A percentile compares a stretch with the other conserved stretches of the same genome.
phyloP scores from a whole-genome alignment of 2,797 vertebrate species.

The Megaceryle alcyon region DNA sequence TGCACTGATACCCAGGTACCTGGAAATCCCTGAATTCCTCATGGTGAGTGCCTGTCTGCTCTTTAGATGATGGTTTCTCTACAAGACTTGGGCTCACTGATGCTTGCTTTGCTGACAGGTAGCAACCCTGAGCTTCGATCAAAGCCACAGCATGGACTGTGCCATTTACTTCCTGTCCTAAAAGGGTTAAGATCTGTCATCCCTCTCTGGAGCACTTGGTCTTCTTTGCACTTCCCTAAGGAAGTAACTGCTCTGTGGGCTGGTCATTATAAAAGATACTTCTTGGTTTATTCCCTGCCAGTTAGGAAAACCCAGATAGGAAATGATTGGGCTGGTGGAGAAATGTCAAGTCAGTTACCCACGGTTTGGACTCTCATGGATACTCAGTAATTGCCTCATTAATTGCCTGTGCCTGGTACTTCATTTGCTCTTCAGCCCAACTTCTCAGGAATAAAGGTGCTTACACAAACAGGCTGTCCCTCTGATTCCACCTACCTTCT shows the following conservation, averaged over 20 bases:
- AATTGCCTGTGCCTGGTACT: neutral
- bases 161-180: neutral
- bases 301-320: neutral
- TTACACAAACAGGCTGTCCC: neutral
- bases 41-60: rapidly evolving
- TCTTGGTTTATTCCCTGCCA: neutral
- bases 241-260: neutral
- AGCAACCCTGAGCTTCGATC: neutral
- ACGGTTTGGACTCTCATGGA: too few species aligned
- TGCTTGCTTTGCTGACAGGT: neutral
- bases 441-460: neutral
- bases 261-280: neutral
- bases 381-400: neutral
- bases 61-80: neutral
- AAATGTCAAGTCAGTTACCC: neutral
- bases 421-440: neutral
- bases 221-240: neutral
- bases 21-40: neutral
- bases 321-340: neutral
- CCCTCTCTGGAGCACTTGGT: neutral
- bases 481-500: neutral
- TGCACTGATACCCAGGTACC: neutral
- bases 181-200: neutral
- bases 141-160: neutral
- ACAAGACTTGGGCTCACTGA: neutral